Evolutionary conservation across 1,140 invertebrate genomes (phyloP).

Genomic region (Oscheius sp.): DNA sequence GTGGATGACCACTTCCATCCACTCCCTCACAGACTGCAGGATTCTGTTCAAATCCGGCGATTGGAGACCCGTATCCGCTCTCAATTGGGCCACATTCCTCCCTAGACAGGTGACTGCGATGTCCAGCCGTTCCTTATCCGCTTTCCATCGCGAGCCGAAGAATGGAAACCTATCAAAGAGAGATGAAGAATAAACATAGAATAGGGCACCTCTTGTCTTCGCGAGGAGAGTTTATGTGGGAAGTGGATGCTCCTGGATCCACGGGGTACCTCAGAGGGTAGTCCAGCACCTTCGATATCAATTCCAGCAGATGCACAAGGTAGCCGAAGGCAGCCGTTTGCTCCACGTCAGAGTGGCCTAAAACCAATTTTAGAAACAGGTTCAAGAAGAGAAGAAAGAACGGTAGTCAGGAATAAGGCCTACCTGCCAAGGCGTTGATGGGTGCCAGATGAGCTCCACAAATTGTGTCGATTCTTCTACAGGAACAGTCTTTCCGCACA

Average conservation of each 20-base stretch:
- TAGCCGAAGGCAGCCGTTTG: conserved; percentile 43
- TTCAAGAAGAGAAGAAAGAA: neutral
- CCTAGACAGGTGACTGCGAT: neutral
- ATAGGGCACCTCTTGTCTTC: conserved; percentile 24
- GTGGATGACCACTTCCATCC: conserved; percentile 30
- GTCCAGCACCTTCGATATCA: conserved; percentile 32
- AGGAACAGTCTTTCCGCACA: neutral
- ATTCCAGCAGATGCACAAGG: conserved; percentile 41
- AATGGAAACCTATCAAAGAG: neutral
- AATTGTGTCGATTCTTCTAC: conserved; percentile 9
- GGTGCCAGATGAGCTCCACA: conserved; percentile 13
- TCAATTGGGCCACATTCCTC: conserved; percentile 46
- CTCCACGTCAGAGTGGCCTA: conserved; percentile 46
- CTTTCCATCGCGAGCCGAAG: neutral
- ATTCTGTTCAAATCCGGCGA: conserved; percentile 28
- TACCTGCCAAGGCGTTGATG: neutral
- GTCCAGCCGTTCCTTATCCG: conserved; percentile 1
- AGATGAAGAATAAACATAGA: conserved; percentile 13
- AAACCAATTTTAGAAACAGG: neutral
- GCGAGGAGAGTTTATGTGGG: conserved; percentile 17
- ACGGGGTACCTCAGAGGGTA: conserved; percentile 37
- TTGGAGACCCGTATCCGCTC: conserved; percentile 44
- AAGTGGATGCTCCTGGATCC: conserved; percentile 36
- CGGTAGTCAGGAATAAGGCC: neutral
- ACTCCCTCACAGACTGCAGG: conserved; percentile 37